A percentile compares a stretch with the other conserved stretches of the same genome.
Evolutionary conservation across 92 coral and sea anemone genomes (phyloP).

Genomic region (Palythoa grandis): DNA sequence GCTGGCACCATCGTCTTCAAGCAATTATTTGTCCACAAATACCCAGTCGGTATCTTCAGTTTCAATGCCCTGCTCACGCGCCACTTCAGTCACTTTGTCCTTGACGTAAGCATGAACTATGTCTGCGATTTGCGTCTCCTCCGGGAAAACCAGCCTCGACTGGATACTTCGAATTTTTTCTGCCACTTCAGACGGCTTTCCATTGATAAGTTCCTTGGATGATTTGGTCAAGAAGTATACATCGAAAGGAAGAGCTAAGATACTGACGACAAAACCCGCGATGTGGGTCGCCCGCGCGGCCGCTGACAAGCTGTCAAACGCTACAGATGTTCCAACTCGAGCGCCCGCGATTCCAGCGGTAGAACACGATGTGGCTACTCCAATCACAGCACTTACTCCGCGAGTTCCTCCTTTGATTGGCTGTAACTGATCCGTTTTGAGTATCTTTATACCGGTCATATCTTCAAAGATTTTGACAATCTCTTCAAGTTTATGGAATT

Average conservation of each 20-base stretch:
- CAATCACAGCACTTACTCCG: conserved; percentile 64
- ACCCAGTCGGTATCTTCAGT: neutral
- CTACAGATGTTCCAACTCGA: conserved; percentile 57
- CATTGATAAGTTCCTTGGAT: conserved; percentile 49
- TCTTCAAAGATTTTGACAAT: conserved; percentile 56
- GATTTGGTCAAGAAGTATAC: conserved; percentile 68
- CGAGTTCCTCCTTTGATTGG: conserved; percentile 65
- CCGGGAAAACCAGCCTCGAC: conserved; percentile 61
- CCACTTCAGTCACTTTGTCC: conserved; percentile 42
- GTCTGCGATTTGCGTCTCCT: conserved; percentile 45
- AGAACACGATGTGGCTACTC: conserved; percentile 59
- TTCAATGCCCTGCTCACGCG: conserved; percentile 2
- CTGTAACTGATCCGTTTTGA: conserved; percentile 56
- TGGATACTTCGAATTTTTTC: conserved; percentile 56
- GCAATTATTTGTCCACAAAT: neutral
- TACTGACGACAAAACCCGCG: conserved; percentile 67
- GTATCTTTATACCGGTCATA: conserved; percentile 57
- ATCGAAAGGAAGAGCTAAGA: conserved; percentile 63
- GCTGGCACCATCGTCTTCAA: neutral
- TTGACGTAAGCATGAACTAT: conserved; percentile 56
- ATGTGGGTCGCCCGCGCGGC: conserved; percentile 65
- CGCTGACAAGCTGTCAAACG: conserved; percentile 61
- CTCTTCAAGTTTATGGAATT: conserved; percentile 44
- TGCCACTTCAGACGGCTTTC: conserved; percentile 63
- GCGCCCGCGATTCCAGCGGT: conserved; percentile 74